Conservation (phyloP, 2,888 invertebrate genomes). For the Heliothis peltigera region DNA sequence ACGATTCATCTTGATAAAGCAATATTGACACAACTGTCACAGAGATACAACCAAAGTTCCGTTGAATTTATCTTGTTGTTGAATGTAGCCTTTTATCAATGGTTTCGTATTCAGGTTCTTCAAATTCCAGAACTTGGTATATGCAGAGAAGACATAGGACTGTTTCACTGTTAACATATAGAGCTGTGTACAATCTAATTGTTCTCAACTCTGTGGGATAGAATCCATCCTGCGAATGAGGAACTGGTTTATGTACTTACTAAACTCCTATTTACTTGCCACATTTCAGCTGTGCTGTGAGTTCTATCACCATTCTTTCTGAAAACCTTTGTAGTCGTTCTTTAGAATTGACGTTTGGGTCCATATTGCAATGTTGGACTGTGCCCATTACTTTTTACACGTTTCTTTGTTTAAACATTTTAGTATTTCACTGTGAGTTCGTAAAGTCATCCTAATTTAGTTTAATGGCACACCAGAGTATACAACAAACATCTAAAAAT, state of each 20-base stretch:
- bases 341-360: no score
- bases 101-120: no score
- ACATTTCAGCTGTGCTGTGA: no score
- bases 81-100: neutral
- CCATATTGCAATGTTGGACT: no score
- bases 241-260: neutral
- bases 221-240: neutral
- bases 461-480: neutral
- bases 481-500: slow-evolving; percentile 13
- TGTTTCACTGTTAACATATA: neutral
- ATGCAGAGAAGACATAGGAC: no score
- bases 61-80: slow-evolving; percentile 32
- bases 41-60: slow-evolving; percentile 33
- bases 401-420: slow-evolving; percentile 26
- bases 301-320: no score
- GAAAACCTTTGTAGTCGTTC: no score
- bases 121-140: no score
- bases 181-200: neutral
- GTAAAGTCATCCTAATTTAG: slow-evolving; percentile 27
- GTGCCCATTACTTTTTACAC: no score
- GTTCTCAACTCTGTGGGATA: neutral
- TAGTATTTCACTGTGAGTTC: slow-evolving; percentile 19
- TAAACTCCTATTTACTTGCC: no score
- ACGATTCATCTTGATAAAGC: slow-evolving; percentile 46
- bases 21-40: slow-evolving; percentile 42